Percentiles rank a stretch among this genome's conserved stretches.
Evolutionary conservation across 2,113 vertebrate species (phyloP).

Genomic region (Sciurus niger): DNA sequence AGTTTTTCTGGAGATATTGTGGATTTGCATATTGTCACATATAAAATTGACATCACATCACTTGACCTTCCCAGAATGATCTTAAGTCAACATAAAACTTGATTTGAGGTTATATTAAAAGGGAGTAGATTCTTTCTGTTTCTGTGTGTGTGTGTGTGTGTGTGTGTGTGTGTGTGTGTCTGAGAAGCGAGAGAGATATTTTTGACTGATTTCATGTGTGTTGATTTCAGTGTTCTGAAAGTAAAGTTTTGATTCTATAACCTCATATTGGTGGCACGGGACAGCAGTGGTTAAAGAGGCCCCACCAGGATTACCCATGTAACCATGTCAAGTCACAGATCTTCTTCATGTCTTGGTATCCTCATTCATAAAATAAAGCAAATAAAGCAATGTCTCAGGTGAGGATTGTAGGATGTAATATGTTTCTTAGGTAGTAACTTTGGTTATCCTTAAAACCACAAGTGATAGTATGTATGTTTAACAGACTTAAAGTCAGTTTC

Average conservation of each 20-base stretch:
- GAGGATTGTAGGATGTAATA: neutral
- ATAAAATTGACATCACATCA: neutral
- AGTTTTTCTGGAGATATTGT: neutral
- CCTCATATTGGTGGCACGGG: neutral
- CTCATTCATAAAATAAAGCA: neutral
- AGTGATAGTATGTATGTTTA: neutral
- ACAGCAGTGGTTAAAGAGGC: neutral
- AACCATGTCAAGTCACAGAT: neutral
- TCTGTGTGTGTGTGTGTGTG: neutral
- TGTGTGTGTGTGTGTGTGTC: neutral
- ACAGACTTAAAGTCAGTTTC: neutral
- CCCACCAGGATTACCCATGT: neutral
- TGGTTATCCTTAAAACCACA: neutral
- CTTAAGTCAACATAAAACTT: neutral
- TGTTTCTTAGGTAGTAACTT: neutral
- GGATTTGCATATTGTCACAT: neutral
- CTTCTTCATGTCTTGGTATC: neutral
- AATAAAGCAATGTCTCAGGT: neutral
- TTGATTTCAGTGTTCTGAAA: neutral
- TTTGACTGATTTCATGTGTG: neutral
- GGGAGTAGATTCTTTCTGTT: neutral
- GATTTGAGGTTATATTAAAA: slow-evolving; percentile 36
- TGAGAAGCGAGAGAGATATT: neutral
- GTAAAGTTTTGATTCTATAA: neutral
- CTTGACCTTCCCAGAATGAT: neutral